These are phyloP conservation scores for Drosophila histrio DNA, from an alignment of 2,888 invertebrate genomes.

Conservation along the genomic window DNA sequence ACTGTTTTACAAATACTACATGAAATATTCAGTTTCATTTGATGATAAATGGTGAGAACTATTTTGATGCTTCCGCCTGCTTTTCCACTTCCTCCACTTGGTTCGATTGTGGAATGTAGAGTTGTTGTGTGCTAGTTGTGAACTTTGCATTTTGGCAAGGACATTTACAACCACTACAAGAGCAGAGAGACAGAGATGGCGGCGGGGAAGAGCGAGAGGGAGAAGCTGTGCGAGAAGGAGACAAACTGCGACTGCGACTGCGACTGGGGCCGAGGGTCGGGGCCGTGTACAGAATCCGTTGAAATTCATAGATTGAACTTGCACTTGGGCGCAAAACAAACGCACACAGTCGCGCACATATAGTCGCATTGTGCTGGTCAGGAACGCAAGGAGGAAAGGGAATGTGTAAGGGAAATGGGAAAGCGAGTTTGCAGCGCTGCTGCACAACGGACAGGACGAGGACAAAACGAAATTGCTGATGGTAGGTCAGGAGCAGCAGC, in stretches of 20 bases:
- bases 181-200: not conserved
- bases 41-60: not conserved
- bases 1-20: not conserved
- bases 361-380: not conserved
- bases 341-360: constrained; percentile 39
- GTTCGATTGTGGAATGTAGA: no score
- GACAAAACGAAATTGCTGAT: constrained; percentile 41
- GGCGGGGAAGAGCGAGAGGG: not conserved
- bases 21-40: not conserved
- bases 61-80: not conserved
- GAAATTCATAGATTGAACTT: constrained; percentile 81
- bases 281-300: constrained; percentile 77
- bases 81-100: not conserved
- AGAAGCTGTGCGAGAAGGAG: not conserved
- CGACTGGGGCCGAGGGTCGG: constrained; percentile 58
- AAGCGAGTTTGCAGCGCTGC: constrained; percentile 49
- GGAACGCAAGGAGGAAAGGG: not conserved
- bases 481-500: constrained; percentile 67
- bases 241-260: constrained; percentile 10
- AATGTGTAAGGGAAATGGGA: not conserved
- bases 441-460: constrained; percentile 31
- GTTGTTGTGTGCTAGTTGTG: constrained; percentile 25
- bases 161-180: constrained; percentile 34
- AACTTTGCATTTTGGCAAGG: constrained; percentile 72
- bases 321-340: constrained; percentile 78